A percentile compares a stretch with the other conserved stretches of the same genome.
phyloP scores from a whole-genome alignment of 2,797 vertebrate species.

The Euphonia xanthogaster region DNA sequence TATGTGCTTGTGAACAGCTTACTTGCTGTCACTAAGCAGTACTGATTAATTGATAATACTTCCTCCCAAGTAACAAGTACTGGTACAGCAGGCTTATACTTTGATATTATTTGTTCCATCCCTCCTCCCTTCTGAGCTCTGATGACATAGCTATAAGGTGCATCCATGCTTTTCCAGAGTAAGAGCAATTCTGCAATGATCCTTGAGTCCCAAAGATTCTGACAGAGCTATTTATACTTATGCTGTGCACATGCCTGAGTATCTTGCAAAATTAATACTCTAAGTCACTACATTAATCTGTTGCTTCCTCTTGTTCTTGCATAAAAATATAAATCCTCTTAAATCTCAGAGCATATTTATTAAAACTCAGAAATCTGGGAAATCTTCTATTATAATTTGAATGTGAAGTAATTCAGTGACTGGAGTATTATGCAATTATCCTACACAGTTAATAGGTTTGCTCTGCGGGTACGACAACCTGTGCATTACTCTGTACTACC shows the following conservation, averaged over 20 bases:
- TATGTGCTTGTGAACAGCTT: neutral
- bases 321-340: neutral
- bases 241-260: neutral
- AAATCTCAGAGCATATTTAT: neutral
- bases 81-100: neutral
- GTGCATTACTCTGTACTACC: neutral
- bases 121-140: neutral
- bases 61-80: neutral
- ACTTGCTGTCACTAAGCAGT: neutral
- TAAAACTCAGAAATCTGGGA: neutral
- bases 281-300: neutral
- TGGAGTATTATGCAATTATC: neutral
- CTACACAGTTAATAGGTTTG: neutral
- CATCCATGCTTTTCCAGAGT: neutral
- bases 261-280: neutral
- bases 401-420: neutral
- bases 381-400: neutral
- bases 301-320: neutral
- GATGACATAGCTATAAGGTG: neutral
- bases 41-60: neutral
- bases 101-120: neutral
- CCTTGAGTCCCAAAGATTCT: neutral
- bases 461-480: rapidly evolving
- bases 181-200: neutral
- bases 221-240: neutral